Percentiles rank a stretch among this genome's conserved stretches.
Conservation (phyloP, 2,888 invertebrate species). For the Pinctada fucata region DNA sequence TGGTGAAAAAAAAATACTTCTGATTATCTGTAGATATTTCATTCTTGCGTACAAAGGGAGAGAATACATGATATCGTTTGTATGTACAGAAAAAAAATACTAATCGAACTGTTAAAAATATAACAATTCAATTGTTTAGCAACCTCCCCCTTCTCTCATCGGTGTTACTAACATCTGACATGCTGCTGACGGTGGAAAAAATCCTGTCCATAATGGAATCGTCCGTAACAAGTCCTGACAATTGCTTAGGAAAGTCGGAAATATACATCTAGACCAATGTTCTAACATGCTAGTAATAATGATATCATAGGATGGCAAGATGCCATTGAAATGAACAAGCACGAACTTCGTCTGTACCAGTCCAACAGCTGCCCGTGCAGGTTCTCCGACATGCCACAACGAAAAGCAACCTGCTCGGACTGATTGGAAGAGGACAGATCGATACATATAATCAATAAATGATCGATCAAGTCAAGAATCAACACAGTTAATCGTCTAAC, state of each 20-base stretch:
- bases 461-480: too few relatives aligned
- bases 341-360: background rate
- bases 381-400: background rate
- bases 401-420: background rate
- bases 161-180: background rate
- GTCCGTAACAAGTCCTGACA: slow-evolving; percentile 4
- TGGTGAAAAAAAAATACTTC: too few relatives aligned
- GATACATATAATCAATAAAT: background rate
- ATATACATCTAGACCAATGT: background rate
- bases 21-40: too few relatives aligned
- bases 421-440: background rate
- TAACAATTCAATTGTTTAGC: too few relatives aligned
- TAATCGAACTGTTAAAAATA: too few relatives aligned
- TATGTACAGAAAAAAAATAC: too few relatives aligned
- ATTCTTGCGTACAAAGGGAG: too few relatives aligned
- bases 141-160: too few relatives aligned
- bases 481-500: too few relatives aligned
- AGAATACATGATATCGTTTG: too few relatives aligned
- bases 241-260: background rate
- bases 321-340: background rate
- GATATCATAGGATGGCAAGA: background rate
- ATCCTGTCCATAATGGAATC: background rate
- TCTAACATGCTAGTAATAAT: background rate
- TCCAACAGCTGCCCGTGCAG: background rate
- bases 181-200: background rate